Percentiles rank a stretch among this genome's conserved stretches.
Evolutionary conservation across 1,140 invertebrate species (phyloP).

Genomic region (Dendrolimus punctatus): DNA sequence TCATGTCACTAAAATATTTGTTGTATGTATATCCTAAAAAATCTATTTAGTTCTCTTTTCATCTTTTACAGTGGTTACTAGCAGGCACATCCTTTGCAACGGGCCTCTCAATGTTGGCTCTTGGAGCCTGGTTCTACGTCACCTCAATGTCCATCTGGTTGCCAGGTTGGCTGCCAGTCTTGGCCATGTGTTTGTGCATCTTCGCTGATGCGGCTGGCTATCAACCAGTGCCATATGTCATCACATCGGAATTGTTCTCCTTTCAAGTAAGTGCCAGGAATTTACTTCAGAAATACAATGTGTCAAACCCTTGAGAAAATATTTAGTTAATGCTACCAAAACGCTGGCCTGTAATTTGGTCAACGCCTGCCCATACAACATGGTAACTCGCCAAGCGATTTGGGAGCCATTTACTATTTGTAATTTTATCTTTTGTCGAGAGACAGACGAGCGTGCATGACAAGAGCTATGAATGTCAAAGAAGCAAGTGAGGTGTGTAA

Average conservation of each 20-base stretch:
- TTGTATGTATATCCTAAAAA: too few species aligned
- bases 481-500: too few species aligned
- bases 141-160: constrained; percentile 39
- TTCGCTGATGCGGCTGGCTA: constrained; percentile 54
- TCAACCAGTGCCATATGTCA: constrained; percentile 60
- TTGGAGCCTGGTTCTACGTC: constrained; percentile 57
- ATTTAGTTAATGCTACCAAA: too few species aligned
- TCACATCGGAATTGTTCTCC: constrained; percentile 53
- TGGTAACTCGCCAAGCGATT: too few species aligned
- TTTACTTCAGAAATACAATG: background rate
- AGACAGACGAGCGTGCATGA: too few species aligned
- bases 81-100: constrained; percentile 47
- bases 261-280: constrained; percentile 41
- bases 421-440: too few species aligned
- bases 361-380: too few species aligned
- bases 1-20: too few species aligned
- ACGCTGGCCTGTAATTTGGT: too few species aligned
- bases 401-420: too few species aligned
- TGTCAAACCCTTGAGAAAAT: background rate
- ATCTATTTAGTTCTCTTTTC: background rate
- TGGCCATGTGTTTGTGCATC: constrained; percentile 58
- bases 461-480: too few species aligned
- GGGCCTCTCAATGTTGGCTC: constrained; percentile 48
- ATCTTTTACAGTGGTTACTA: constrained; percentile 47
- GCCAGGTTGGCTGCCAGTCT: constrained; percentile 54